Base-by-base conservation (phyloP, 2,888 invertebrate species). In the Chironomus tentans region DNA sequence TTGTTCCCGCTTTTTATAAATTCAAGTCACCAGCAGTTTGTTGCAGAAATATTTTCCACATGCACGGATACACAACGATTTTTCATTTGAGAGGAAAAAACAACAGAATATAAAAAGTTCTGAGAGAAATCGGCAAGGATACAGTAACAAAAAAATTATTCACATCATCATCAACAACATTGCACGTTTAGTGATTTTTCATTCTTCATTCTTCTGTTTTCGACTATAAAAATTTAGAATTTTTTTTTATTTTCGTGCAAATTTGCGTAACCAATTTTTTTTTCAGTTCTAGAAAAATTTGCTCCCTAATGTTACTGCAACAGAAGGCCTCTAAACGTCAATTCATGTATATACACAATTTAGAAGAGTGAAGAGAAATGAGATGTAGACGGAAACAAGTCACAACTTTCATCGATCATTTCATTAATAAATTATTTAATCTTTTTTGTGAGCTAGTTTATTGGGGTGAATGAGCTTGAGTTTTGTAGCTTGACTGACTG, bases 331-430 rank as follows among this genome's bases (percentile, higher is more conserved):
- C 38, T 38, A 38, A 38, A 38, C 38, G 38, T 38, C 38, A 38
- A 38, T 38, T 38, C 10, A 38, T n/a, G n/a, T 18, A 56, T 56
- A 15, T 3, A 56, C 15, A 15, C n/a, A 15, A 6, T 56, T n/a
- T 56, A n/a, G 18, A 56, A 56, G 56, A n/a, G 56, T 15, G 18
- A 56, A 22, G 22, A 65, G 18, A 22, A 65, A 50, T 24, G 50
- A 72, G 62, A 28, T 68, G 68, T 74, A 62, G 48, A 74, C 65
- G 28, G 68, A 65, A 65, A 65, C 68, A 46, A 74, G 74, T 74
- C 74, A 74, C 47, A 74, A 74, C 74, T 68, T 74, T 74, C 74
- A 74, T 74, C 74, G 74, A 74, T 74, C 74, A 74, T 74, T 47
- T 13, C 12, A 38, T 38, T 38, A 38, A 38, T 38, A 38, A 38